Conservation (phyloP, 2,113 vertebrate genomes). For the Thalassoma bifasciatum region DNA sequence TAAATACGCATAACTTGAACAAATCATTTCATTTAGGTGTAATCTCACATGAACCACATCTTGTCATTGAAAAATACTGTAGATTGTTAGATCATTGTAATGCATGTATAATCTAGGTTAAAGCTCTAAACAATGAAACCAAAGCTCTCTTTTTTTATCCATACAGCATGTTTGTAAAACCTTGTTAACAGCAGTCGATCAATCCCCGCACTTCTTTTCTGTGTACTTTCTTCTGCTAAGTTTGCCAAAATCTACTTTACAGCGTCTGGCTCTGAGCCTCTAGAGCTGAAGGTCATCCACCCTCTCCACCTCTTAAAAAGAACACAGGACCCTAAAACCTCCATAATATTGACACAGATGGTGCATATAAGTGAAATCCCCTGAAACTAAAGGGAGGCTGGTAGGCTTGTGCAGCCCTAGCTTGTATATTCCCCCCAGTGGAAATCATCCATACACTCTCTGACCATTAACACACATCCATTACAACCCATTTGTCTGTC, state of each 20-base stretch:
- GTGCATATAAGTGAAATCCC: constrained; percentile 74
- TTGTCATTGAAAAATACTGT: too few relatives aligned
- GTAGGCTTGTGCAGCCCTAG: constrained; percentile 36
- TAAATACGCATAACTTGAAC: too few relatives aligned
- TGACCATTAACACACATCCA: constrained; percentile 47
- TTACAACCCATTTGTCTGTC: constrained; percentile 17
- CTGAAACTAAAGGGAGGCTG: constrained; percentile 50
- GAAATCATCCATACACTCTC: constrained; percentile 46
- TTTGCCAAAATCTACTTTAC: constrained; percentile 42
- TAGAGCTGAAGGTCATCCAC: constrained; percentile 59
- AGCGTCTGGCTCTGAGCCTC: constrained; percentile 33
- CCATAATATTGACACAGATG: constrained; percentile 87
- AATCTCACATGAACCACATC: too few relatives aligned
- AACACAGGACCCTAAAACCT: constrained; percentile 71
- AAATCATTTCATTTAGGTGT: too few relatives aligned
- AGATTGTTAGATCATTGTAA: too few relatives aligned
- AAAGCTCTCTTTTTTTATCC: neutral
- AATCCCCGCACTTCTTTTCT: constrained; percentile 11
- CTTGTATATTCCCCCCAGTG: constrained; percentile 50
- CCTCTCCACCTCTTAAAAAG: constrained; percentile 70
- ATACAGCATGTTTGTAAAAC: neutral
- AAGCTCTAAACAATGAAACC: neutral
- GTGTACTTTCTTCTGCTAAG: constrained; percentile 15
- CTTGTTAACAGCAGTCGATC: constrained; percentile 36
- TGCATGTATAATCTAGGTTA: too few relatives aligned